These are phyloP conservation scores for Caenorhabditis japonica DNA, from an alignment of 2,888 invertebrate genomes.

Conservation along the genomic window DNA sequence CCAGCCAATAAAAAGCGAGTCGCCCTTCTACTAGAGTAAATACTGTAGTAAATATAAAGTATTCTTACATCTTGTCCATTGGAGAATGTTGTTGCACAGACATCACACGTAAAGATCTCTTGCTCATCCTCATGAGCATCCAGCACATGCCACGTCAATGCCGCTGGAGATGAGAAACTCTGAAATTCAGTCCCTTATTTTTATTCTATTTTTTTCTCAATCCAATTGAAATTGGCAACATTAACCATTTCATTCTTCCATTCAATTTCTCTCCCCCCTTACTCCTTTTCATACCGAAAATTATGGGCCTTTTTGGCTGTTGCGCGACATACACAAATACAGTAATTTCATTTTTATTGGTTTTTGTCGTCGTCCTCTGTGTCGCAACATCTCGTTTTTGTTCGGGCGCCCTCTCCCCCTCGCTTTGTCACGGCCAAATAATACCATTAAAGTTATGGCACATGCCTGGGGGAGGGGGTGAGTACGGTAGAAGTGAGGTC, in stretches of 20 bases:
- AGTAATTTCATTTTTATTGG: constrained; percentile 61
- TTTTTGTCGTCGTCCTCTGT: constrained; percentile 38
- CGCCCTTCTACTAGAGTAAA: background rate
- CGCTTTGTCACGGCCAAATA: constrained; percentile 24
- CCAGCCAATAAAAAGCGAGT: no score
- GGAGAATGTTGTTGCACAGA: constrained; percentile 53
- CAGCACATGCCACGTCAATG: constrained; percentile 64
- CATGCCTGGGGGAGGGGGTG: constrained; percentile 5
- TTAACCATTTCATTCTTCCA: constrained; percentile 12
- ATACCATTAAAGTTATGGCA: constrained; percentile 51
- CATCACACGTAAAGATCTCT: constrained; percentile 57
- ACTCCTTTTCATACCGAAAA: constrained; percentile 32
- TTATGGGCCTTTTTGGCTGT: constrained; percentile 25
- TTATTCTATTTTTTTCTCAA: background rate
- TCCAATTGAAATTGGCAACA: constrained; percentile 21
- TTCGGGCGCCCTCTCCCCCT: background rate
- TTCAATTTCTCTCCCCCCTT: constrained; percentile 1
- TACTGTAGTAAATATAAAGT: background rate
- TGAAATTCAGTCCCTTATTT: constrained; percentile 30
- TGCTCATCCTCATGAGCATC: constrained; percentile 59
- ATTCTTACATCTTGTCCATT: constrained; percentile 57
- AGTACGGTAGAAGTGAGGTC: background rate
- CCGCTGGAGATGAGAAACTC: constrained; percentile 56
- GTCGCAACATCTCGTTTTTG: constrained; percentile 58
- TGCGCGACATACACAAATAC: constrained; percentile 39